Evolutionary conservation across 2,797 vertebrate species (phyloP), one percentile per base, ranked within the genome.

Genomic region (Kryptolebias ocellatus): DNA sequence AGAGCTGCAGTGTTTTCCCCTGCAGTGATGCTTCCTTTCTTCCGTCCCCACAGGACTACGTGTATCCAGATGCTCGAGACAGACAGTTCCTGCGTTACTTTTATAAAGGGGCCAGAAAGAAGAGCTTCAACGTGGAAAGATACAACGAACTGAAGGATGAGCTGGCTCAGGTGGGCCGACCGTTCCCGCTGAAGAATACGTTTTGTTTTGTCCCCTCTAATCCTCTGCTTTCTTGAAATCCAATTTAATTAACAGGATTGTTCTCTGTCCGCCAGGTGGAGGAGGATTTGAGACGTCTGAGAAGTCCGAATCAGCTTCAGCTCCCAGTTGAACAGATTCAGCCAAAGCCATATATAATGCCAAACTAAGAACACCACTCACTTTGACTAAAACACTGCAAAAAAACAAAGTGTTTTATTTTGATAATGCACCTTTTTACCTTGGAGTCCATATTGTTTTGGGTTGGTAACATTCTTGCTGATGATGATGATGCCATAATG

Each of bases 71-170:
- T 0, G 79, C 88, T 16, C 91, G 93, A 79, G 95, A 96, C 80
- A 90, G 98, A 72, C 95, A 97, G 72, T 95, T 95, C 82, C 95
- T 98, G 70, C 92, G 92, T 60, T 95, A 95, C 88, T 97, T 99
- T 88, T 89, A 98, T 60, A 94, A 85, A 76, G 94, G 90, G 56
- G 95, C 95, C 66, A 91, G 86, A 79, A 95, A 68, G 8, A 92
- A 92, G 51, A 77, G 64, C 16, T 99, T 99, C 76, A 92, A 94
- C 0, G 94, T 98, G 86, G 83, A 92, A 11, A 93, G 83, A 45
- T 98, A 98, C 79, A 98, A 98, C 79, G 83, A 92, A 66, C 90
- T 99, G 58, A 96, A 91, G 80, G 95, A 96, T 0, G 93, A 97
- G 50, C 83, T 98, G 64, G 90, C 92, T 72, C 86, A 95, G 96